Conservation (phyloP, 2,888 invertebrate genomes). For the Abrostola tripartita region DNA sequence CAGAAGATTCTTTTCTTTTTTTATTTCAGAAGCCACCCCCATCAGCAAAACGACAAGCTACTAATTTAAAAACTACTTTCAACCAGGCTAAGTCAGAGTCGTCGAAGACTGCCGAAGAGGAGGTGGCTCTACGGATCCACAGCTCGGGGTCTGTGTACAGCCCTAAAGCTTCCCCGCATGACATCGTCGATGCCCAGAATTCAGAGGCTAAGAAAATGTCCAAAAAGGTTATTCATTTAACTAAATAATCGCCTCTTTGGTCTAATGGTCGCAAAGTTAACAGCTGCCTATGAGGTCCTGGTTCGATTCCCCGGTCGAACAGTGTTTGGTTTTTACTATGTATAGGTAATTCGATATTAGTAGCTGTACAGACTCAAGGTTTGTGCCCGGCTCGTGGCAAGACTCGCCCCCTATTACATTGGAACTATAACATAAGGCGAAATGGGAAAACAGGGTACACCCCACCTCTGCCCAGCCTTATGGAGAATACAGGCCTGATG, state of each 20-base stretch:
- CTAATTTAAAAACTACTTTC: background rate
- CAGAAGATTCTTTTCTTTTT: conserved; percentile 6
- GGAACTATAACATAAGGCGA: no score
- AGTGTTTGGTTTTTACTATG: no score
- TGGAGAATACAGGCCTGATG: no score
- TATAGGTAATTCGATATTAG: no score
- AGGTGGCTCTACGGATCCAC: conserved; percentile 77
- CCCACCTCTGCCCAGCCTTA: no score
- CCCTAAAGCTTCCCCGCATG: conserved; percentile 72
- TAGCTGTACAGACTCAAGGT: no score
- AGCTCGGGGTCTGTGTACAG: conserved; percentile 78
- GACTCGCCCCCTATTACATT: no score
- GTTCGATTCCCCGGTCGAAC: no score
- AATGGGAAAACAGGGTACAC: no score
- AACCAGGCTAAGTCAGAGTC: conserved; percentile 75
- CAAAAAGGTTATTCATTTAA: conserved; percentile 69
- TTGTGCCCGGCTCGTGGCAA: no score
- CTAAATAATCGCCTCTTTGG: background rate
- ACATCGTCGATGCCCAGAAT: conserved; percentile 67
- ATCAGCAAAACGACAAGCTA: background rate
- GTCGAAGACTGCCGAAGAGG: conserved; percentile 72
- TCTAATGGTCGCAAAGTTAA: background rate
- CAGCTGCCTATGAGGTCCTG: no score
- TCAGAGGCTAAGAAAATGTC: conserved; percentile 79
- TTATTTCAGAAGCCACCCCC: background rate